A percentile compares a stretch with the other conserved stretches of the same genome.
These are phyloP conservation scores for Acromyrmex charruanus DNA, from an alignment of 1,140 invertebrate species.

Conservation along the genomic window DNA sequence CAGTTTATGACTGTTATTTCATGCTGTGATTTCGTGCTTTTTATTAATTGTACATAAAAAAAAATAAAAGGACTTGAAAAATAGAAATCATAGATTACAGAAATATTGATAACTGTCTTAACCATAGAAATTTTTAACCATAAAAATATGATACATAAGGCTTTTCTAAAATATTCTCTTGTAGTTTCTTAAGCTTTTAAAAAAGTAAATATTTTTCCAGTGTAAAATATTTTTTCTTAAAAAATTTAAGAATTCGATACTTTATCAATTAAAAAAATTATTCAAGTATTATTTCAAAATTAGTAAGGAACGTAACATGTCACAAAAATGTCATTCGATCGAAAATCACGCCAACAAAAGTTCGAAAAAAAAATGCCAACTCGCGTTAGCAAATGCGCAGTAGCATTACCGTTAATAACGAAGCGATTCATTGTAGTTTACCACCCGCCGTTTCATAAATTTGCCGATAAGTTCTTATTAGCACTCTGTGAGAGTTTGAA, in stretches of 20 bases:
- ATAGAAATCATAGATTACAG: background rate
- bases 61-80: background rate
- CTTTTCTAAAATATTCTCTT: background rate
- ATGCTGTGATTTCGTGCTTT: too few species aligned
- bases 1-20: background rate
- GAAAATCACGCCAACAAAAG: background rate
- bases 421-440: slow-evolving; percentile 71
- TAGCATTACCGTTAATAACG: slow-evolving; percentile 64
- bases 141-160: background rate
- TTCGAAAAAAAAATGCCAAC: slow-evolving; percentile 3
- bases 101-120: background rate
- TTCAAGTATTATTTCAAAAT: background rate
- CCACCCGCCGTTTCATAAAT: slow-evolving; percentile 65
- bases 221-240: background rate
- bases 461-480: slow-evolving; percentile 71
- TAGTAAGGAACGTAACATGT: background rate
- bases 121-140: background rate
- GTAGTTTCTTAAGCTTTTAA: background rate
- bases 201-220: background rate
- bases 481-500: slow-evolving; percentile 14
- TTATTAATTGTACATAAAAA: background rate
- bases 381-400: background rate
- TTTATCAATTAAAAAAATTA: background rate
- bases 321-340: background rate
- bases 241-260: background rate